Evolutionary conservation across 2,888 invertebrate species (phyloP).

Genomic region (Nebria salina): DNA sequence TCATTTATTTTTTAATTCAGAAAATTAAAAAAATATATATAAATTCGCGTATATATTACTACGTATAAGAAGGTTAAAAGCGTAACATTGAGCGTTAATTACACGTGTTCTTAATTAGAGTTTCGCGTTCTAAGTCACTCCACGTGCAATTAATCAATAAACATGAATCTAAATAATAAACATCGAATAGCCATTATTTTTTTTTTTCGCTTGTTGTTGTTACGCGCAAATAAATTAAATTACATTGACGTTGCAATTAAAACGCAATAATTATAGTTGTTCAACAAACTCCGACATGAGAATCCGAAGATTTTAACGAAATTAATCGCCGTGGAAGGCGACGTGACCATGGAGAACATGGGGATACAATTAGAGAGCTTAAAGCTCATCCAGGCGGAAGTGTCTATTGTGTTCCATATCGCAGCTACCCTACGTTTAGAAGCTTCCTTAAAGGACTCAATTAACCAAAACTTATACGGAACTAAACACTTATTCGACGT

Average conservation of each 20-base stretch:
- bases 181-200: no score
- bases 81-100: no score
- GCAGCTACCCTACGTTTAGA: constrained; percentile 75
- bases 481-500: constrained; percentile 65
- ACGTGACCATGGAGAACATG: constrained; percentile 59
- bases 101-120: no score
- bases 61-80: no score
- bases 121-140: no score
- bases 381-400: constrained; percentile 61
- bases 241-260: no score
- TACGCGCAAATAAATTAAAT: no score
- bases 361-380: constrained; percentile 60
- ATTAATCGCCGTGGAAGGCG: constrained; percentile 64
- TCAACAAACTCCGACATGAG: constrained; percentile 54
- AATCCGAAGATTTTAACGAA: constrained; percentile 62
- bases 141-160: background rate
- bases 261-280: constrained; percentile 55
- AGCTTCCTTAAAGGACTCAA: constrained; percentile 68
- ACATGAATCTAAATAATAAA: no score
- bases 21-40: background rate
- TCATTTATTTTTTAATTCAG: no score
- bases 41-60: no score
- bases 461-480: constrained; percentile 70
- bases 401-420: constrained; percentile 71
- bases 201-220: no score